Base-by-base conservation (phyloP, 2,888 invertebrate species). In the Agriopis aurantiaria region DNA sequence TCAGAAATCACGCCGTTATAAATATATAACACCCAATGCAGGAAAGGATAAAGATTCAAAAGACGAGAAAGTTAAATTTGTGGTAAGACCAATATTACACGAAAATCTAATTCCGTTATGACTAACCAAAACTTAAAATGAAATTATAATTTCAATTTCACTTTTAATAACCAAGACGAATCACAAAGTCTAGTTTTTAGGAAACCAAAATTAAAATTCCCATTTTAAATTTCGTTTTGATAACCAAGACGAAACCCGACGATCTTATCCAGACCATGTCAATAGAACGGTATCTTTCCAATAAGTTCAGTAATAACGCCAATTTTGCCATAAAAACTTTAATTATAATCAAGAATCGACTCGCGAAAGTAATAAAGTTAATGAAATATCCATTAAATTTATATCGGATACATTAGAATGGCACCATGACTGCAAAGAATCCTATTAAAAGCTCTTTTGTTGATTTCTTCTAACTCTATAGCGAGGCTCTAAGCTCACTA, bases 321-420 rank as follows among this genome's bases (percentile, higher is more conserved):
- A 70, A 70, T 63, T 66, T 66, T 63, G 43, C 49, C 14, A 62
- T 55, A 59, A 70, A 63, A 66, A 65, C 41, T 63, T 58, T 66
- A 70, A 69, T 69, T 62, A 65, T 62, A 65, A 70, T 66, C 66
- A 63, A 63, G 60, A 60, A 58, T 53, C 5, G 52, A 62, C 58
- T 70, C 43, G 70, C 65, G 45, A 70, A 70, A 70, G 70, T 62
- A 59, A 53, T 60, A 59, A 66, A 66, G 12, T 46, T 62, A 69
- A 69, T 69, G 56, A 65, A 70, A 70, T 69, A 48, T 62, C 66
- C 48, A 70, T 70, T 66, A 66, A 62, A 70, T 66, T 52, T 53
- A 59, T 66, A 66, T 53, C 61, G 65, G 40, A 69, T 62, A 58
- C 53, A 65, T 65, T 66, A 62, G 57, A 70, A 66, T 66, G 58